Evolutionary conservation across 2,888 invertebrate genomes (phyloP).

Genomic region (Scelioninae gen. 2): DNA sequence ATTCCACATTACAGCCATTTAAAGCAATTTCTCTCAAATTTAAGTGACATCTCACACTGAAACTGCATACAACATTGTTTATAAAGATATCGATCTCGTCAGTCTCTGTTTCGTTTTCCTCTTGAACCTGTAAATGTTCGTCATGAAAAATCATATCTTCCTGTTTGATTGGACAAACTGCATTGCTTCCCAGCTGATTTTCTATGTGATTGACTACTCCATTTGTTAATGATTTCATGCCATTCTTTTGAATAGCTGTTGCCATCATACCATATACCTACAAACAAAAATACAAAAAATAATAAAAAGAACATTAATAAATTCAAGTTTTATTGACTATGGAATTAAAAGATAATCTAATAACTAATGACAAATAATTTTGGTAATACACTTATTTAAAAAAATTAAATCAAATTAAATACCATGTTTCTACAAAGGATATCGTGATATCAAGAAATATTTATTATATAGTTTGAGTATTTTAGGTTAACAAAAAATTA

Average conservation of each 20-base stretch:
- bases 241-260: constrained; percentile 89
- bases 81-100: constrained; percentile 93
- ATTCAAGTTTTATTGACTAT: not conserved
- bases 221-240: constrained; percentile 85
- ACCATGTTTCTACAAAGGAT: too few species aligned
- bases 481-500: too few species aligned
- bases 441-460: too few species aligned
- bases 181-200: constrained; percentile 66
- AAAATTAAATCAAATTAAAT: too few species aligned
- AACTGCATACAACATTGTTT: constrained; percentile 98
- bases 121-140: constrained; percentile 23
- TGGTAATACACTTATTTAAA: too few species aligned
- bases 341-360: too few species aligned
- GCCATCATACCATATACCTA: constrained; percentile 79
- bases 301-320: not conserved
- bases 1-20: constrained; percentile 95
- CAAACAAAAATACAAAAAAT: constrained; percentile 40
- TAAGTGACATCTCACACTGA: constrained; percentile 97
- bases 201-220: constrained; percentile 76
- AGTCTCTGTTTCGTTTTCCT: constrained; percentile 60
- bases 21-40: constrained; percentile 95
- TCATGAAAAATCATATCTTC: constrained; percentile 59
- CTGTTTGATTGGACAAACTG: constrained; percentile 63
- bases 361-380: too few species aligned
- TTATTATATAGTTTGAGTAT: too few species aligned